phyloP scores from a whole-genome alignment of 2,888 invertebrate species.

The Ornithoptera alexandrae region DNA sequence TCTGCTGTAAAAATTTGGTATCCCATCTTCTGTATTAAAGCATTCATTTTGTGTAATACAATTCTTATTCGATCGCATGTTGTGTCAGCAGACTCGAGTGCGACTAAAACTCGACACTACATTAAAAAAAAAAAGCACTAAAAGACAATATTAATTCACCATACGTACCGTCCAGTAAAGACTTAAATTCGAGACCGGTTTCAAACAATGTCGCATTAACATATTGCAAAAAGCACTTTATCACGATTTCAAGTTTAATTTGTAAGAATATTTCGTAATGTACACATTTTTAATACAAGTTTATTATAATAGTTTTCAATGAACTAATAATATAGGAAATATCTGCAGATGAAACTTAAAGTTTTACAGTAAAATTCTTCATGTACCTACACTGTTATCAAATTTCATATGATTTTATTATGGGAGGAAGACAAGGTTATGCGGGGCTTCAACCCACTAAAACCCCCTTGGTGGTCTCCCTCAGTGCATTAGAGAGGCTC shows the following conservation, averaged over 20 bases:
- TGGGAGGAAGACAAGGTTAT: no score
- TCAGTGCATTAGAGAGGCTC: no score
- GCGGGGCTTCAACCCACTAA: no score
- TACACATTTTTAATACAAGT: no score
- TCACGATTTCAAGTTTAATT: conserved; percentile 27
- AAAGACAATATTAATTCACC: conserved; percentile 5
- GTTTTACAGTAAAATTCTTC: no score
- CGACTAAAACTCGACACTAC: conserved; percentile 18
- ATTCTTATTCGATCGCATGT: neutral
- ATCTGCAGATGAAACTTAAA: no score
- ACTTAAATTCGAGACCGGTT: conserved; percentile 28
- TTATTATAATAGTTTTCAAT: no score
- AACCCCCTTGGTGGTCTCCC: no score
- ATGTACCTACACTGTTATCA: no score
- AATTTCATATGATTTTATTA: no score
- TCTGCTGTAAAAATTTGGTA: neutral
- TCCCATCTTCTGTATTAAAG: neutral
- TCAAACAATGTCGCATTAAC: conserved; percentile 22
- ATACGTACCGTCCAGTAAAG: conserved; percentile 8
- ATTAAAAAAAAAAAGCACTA: conserved; percentile 17
- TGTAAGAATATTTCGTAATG: neutral
- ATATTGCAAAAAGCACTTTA: conserved; percentile 18
- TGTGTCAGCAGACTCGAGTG: neutral
- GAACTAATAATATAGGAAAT: no score
- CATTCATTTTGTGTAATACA: neutral